Percentiles rank a stretch among this genome's conserved stretches.
phyloP scores from a whole-genome alignment of 2,797 vertebrate genomes.

The Eptatretus atami region DNA sequence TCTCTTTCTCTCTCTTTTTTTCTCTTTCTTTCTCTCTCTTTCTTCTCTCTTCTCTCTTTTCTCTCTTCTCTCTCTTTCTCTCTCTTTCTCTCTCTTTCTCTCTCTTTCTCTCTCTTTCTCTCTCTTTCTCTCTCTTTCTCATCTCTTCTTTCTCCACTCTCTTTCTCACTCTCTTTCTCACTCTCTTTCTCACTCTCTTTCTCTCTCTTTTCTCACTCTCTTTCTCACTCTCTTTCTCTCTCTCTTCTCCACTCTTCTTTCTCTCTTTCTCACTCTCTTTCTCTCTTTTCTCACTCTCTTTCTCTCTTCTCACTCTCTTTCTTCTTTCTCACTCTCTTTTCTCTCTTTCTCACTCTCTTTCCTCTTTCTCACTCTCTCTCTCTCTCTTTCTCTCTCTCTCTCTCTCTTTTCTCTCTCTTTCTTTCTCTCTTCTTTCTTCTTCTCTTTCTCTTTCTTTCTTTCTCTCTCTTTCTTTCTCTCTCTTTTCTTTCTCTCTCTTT shows the following conservation, averaged over 20 bases:
- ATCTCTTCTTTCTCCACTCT: neutral
- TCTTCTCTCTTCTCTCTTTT: neutral
- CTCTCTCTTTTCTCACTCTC: neutral
- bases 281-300: neutral
- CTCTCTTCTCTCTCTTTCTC: no score
- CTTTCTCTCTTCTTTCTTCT: neutral
- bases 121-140: neutral
- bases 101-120: constrained; percentile 9
- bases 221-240: constrained; percentile 8
- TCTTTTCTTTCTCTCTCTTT: no score
- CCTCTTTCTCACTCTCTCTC: constrained; percentile 9
- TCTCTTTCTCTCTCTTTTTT: constrained; percentile 2
- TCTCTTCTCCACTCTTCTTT: constrained; percentile 10
- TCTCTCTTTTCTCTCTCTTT: neutral
- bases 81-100: no score
- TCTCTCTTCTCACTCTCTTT: constrained; percentile 2
- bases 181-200: neutral
- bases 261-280: neutral
- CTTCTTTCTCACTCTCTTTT: no score
- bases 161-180: no score
- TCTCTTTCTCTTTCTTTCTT: constrained; percentile 1
- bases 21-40: constrained; percentile 9
- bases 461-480: no score
- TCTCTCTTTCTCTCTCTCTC: no score
- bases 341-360: constrained; percentile 1